Conservation (phyloP, 2,797 vertebrate genomes). For the Ctenosaura bakeri region DNA sequence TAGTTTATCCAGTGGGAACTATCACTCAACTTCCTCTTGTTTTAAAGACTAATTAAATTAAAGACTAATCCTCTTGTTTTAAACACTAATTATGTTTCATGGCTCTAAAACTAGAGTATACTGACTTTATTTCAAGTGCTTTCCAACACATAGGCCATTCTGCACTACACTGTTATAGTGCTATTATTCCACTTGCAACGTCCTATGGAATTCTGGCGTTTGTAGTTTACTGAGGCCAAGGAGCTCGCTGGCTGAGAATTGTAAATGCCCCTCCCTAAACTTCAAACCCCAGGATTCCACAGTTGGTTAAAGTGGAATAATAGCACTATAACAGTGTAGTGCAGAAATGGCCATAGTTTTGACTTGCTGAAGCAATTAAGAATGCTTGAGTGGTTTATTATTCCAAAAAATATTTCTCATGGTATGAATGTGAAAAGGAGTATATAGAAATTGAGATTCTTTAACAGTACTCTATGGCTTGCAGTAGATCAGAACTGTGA, state of each 20-base stretch:
- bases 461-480: neutral
- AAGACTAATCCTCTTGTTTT: too few relatives aligned
- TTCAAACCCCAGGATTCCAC: too few relatives aligned
- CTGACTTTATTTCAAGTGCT: constrained; percentile 18
- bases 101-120: neutral
- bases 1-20: neutral
- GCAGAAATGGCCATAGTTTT: constrained; percentile 4
- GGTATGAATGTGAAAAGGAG: neutral
- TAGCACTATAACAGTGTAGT: too few relatives aligned
- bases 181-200: too few relatives aligned
- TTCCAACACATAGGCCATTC: too few relatives aligned
- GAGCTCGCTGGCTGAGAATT: too few relatives aligned
- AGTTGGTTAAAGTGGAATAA: too few relatives aligned
- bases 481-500: neutral
- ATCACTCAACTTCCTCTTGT: neutral
- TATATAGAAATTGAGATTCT: neutral
- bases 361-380: neutral
- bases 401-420: neutral
- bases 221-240: too few relatives aligned
- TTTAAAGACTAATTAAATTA: too few relatives aligned
- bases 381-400: neutral
- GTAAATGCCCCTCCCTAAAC: too few relatives aligned
- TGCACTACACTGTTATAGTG: too few relatives aligned
- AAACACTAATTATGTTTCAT: neutral
- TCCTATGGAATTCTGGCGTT: too few relatives aligned